These are phyloP conservation scores for Isichthys henryi DNA, from an alignment of 2,113 vertebrate species.

Conservation along the genomic window DNA sequence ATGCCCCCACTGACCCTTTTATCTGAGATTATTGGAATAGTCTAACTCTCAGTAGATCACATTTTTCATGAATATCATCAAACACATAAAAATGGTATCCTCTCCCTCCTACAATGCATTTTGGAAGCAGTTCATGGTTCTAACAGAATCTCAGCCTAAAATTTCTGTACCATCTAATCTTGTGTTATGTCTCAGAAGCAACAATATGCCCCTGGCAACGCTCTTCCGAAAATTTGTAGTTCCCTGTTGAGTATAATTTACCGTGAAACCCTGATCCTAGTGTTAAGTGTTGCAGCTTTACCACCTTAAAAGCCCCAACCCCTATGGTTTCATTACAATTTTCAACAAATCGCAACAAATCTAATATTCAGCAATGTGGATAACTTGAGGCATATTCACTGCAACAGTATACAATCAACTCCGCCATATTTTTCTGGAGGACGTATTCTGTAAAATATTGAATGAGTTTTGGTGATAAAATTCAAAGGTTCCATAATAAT, in stretches of 20 bases:
- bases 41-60: not conserved
- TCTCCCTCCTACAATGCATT: not conserved
- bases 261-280: not conserved
- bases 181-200: not conserved
- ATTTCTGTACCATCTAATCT: not conserved
- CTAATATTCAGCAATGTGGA: not conserved
- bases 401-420: not conserved
- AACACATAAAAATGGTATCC: not conserved
- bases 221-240: not conserved
- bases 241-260: not conserved
- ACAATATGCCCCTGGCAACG: not conserved
- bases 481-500: not conserved
- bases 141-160: not conserved
- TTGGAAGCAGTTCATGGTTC: not conserved
- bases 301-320: not conserved
- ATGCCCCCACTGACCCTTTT: not conserved
- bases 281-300: not conserved
- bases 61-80: not conserved
- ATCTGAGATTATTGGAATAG: not conserved
- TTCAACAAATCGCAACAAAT: not conserved
- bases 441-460: not conserved
- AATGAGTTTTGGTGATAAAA: not conserved
- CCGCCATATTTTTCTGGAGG: not conserved
- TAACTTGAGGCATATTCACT: not conserved
- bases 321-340: not conserved